A percentile compares a stretch with the other conserved stretches of the same genome.
Evolutionary conservation across 2,888 invertebrate species (phyloP).

Genomic region (Xanthorhoe designata): DNA sequence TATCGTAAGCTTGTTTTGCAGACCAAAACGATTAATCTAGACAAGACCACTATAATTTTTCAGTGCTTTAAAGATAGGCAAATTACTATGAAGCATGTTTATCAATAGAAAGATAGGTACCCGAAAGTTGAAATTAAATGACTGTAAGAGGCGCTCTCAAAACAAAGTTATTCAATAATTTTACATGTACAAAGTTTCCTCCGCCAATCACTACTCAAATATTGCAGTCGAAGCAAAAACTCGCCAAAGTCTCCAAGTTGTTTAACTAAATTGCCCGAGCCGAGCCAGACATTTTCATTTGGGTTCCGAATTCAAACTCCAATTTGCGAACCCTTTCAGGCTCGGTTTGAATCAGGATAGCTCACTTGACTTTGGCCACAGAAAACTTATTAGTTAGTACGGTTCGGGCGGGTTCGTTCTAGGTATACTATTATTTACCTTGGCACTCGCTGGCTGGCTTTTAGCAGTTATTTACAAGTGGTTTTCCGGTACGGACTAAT

Average conservation of each 20-base stretch:
- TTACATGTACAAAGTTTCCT: constrained; percentile 4
- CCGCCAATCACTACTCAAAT: constrained; percentile 11
- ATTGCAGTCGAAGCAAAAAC: constrained; percentile 25
- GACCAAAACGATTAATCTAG: neutral
- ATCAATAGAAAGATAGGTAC: too few relatives aligned
- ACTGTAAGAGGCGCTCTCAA: too few relatives aligned
- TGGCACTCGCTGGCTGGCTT: constrained; percentile 18
- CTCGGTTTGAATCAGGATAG: constrained; percentile 25
- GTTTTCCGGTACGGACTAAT: constrained; percentile 11
- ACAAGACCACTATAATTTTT: neutral
- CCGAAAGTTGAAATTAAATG: neutral
- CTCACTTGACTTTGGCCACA: constrained; percentile 26
- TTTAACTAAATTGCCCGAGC: constrained; percentile 20
- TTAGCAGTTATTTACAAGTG: constrained; percentile 23
- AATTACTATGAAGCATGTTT: too few relatives aligned
- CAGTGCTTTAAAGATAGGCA: neutral
- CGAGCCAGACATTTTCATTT: constrained; percentile 21
- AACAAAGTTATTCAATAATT: too few relatives aligned
- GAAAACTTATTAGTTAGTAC: constrained; percentile 13
- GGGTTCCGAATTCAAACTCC: constrained; percentile 27
- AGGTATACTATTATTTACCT: constrained; percentile 14
- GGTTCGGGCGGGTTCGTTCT: constrained; percentile 11
- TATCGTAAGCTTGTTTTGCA: neutral
- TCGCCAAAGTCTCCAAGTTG: constrained; percentile 21
- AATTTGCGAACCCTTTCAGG: constrained; percentile 34